phyloP scores from a whole-genome alignment of 2,113 vertebrate genomes.

The Mesoclemmys tuberculata region DNA sequence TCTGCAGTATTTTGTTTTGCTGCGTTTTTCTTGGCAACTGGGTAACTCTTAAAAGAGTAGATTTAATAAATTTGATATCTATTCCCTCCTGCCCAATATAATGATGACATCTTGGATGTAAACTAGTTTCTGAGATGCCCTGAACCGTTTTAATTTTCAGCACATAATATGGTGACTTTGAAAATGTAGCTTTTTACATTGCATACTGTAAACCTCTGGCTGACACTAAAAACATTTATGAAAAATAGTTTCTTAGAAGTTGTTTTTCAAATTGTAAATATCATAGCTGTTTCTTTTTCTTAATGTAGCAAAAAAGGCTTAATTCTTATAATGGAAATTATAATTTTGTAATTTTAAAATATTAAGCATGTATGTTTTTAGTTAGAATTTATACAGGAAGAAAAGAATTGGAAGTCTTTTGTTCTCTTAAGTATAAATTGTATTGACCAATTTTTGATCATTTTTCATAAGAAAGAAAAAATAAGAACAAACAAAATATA shows the following conservation, averaged over 20 bases:
- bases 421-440: conserved; percentile 24
- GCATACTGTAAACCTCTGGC: not conserved
- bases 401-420: conserved; percentile 31
- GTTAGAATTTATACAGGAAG: conserved; percentile 30
- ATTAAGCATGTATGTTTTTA: not conserved
- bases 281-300: not conserved
- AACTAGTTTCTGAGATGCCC: conserved; percentile 28
- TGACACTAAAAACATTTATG: not conserved
- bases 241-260: conserved; percentile 21
- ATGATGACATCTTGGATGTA: conserved; percentile 39
- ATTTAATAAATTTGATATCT: conserved; percentile 47
- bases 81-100: conserved; percentile 29
- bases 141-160: conserved; percentile 8
- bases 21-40: conserved; percentile 58
- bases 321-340: conserved; percentile 18
- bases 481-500: not conserved
- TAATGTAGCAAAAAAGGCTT: conserved; percentile 5
- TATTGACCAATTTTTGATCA: conserved; percentile 48
- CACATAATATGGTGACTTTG: not conserved
- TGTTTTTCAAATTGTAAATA: conserved; percentile 18
- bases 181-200: not conserved
- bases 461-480: conserved; percentile 54
- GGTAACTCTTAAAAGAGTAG: conserved; percentile 46
- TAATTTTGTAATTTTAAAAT: conserved; percentile 23
- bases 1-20: conserved; percentile 34